These are phyloP conservation scores for Hemaris fuciformis DNA, from an alignment of 2,888 invertebrate species.

Conservation along the genomic window DNA sequence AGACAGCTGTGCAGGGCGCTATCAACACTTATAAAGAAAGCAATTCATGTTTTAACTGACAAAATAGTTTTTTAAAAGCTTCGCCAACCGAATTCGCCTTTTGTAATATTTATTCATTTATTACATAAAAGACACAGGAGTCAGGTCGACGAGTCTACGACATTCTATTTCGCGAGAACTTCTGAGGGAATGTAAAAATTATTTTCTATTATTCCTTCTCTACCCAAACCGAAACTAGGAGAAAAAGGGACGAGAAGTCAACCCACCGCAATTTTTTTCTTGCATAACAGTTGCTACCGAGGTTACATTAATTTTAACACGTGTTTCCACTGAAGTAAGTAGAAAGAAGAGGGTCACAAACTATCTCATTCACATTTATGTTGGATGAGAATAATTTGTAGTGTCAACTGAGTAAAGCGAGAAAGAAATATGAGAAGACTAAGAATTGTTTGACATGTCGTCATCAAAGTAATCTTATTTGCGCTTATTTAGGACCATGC, in stretches of 20 bases:
- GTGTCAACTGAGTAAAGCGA: background rate
- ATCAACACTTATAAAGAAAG: background rate
- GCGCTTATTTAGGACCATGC: background rate
- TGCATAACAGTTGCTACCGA: background rate
- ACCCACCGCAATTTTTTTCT: background rate
- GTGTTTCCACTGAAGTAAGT: background rate
- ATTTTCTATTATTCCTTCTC: background rate
- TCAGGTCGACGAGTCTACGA: background rate
- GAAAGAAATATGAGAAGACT: no score
- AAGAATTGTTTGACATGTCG: background rate
- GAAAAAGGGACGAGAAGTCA: background rate
- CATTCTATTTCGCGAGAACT: background rate
- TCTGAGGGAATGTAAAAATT: background rate
- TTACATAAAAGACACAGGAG: background rate
- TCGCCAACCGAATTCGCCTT: background rate
- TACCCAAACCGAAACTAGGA: background rate
- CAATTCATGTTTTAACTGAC: background rate
- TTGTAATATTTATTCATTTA: background rate
- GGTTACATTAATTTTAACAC: background rate
- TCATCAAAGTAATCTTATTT: background rate
- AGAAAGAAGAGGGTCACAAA: background rate
- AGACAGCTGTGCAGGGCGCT: background rate
- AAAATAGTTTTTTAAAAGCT: background rate
- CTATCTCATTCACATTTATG: background rate
- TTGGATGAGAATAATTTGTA: background rate